These are phyloP conservation scores for Meleagris gallopavo DNA, from an alignment of 2,113 vertebrate genomes.

Conservation along the genomic window DNA sequence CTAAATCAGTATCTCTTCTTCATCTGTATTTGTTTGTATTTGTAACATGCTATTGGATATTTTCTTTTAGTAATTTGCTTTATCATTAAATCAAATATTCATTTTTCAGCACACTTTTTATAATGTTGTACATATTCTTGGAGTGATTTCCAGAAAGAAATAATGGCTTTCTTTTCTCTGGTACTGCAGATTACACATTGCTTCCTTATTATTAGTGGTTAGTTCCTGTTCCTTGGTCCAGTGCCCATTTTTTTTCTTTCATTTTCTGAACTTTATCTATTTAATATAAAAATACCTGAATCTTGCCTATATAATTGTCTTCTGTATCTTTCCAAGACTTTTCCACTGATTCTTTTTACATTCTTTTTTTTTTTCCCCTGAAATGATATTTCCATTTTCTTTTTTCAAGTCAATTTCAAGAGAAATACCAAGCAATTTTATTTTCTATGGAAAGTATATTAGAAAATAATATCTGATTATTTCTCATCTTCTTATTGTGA, in stretches of 20 bases:
- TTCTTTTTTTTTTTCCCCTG: not conserved
- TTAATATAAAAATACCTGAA: not conserved
- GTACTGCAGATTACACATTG: not conserved
- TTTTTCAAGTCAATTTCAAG: not conserved
- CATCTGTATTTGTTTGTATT: not conserved
- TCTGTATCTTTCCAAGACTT: not conserved
- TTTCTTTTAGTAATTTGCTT: not conserved
- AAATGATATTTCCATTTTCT: not conserved
- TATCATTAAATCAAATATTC: not conserved
- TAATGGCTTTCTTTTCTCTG: not conserved
- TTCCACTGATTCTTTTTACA: not conserved
- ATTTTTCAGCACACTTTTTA: not conserved
- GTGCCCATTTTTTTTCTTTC: not conserved
- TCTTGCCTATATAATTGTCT: not conserved
- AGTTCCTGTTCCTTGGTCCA: not conserved
- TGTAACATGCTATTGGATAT: not conserved
- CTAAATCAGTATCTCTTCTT: not conserved
- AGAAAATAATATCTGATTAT: not conserved
- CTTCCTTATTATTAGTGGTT: not conserved
- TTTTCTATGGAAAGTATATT: not conserved
- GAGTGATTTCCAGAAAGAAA: not conserved
- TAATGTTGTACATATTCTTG: not conserved
- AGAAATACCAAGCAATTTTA: not conserved
- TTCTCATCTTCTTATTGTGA: not conserved
- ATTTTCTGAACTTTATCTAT: not conserved